Evolutionary conservation across 2,113 vertebrate genomes (phyloP).

Genomic region (Sebastes fasciatus): DNA sequence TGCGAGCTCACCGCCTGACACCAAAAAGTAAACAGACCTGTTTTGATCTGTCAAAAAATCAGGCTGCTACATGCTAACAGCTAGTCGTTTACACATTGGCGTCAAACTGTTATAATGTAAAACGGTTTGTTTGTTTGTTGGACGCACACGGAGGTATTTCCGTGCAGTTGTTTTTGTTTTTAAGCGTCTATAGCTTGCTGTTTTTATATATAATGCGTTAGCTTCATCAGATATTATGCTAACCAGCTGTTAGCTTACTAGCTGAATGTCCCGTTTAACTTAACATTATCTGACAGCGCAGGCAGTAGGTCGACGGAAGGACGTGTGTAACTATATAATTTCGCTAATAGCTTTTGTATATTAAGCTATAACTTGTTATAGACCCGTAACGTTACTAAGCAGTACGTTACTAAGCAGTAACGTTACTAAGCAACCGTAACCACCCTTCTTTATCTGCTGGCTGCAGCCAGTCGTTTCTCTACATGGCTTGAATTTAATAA

Average conservation of each 20-base stretch:
- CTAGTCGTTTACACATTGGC: no score
- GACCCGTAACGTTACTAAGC: neutral
- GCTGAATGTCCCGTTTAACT: neutral
- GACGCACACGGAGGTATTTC: neutral
- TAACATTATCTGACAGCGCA: conserved; percentile 1
- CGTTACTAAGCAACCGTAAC: neutral
- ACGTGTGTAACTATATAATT: neutral
- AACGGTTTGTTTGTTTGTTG: neutral
- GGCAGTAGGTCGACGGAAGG: neutral
- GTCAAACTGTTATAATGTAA: no score
- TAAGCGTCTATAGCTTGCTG: neutral
- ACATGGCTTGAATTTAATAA: neutral
- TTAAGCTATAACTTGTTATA: neutral
- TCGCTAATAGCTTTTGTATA: neutral
- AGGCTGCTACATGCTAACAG: neutral
- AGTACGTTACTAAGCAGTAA: neutral
- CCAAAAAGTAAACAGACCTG: conserved; percentile 70
- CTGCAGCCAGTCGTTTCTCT: neutral
- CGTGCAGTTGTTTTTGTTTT: neutral
- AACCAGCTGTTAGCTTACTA: conserved; percentile 37
- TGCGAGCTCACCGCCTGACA: conserved; percentile 24
- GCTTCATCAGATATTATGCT: conserved; percentile 18
- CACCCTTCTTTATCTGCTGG: conserved; percentile 7
- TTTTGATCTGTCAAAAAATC: conserved; percentile 66
- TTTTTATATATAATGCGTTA: conserved; percentile 1